Percentiles rank a stretch among this genome's conserved stretches.
Evolutionary conservation across 2,888 invertebrate species (phyloP).

Genomic region (Dolichopus griseipennis): DNA sequence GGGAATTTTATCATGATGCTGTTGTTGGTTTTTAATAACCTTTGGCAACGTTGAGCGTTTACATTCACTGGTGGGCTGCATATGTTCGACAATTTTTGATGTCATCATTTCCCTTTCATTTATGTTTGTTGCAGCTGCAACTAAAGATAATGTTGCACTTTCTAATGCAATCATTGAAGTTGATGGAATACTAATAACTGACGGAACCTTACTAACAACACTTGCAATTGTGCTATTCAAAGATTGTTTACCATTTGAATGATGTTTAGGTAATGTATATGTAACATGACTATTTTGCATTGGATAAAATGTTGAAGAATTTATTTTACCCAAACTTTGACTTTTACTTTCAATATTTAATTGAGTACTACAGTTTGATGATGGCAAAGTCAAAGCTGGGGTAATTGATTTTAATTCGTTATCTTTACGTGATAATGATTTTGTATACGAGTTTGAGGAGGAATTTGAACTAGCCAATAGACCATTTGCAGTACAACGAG

Average conservation of each 20-base stretch:
- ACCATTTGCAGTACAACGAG: conserved; percentile 10
- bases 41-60: conserved; percentile 34
- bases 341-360: conserved; percentile 18
- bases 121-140: conserved; percentile 13
- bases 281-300: conserved; percentile 40
- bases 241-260: conserved; percentile 37
- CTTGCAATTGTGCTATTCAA: conserved; percentile 41
- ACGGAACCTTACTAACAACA: conserved; percentile 43
- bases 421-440: conserved; percentile 28
- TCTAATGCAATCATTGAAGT: conserved; percentile 22
- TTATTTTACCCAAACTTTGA: conserved; percentile 35
- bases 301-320: conserved; percentile 41
- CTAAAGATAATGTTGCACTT: conserved; percentile 10
- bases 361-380: conserved; percentile 17
- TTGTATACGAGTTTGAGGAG: conserved; percentile 24
- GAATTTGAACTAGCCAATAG: conserved; percentile 3
- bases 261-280: conserved; percentile 41
- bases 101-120: conserved; percentile 13
- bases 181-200: conserved; percentile 41
- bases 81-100: conserved; percentile 15
- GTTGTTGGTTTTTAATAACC: conserved; percentile 20
- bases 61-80: conserved; percentile 16
- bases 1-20: conserved; percentile 8
- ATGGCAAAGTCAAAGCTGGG: conserved; percentile 37
- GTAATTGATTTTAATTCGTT: conserved; percentile 28